Conservation (phyloP, 1,140 invertebrate species). For the Delia radicum region DNA sequence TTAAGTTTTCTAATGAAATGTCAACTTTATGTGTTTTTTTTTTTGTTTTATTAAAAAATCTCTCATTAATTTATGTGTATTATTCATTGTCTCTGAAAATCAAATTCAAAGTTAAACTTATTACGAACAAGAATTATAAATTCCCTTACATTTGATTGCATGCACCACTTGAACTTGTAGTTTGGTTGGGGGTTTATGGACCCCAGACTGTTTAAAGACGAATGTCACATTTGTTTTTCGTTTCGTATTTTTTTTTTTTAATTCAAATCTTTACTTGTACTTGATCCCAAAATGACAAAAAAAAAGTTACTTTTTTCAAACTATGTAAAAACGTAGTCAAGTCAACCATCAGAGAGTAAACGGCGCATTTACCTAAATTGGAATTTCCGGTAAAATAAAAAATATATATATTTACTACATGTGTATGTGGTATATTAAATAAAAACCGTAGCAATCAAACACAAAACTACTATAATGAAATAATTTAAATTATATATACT, state of each 20-base stretch:
- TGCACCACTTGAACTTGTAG: constrained; percentile 3
- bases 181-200: neutral
- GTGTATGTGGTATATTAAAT: neutral
- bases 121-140: neutral
- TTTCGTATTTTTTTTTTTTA: neutral
- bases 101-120: too few relatives aligned
- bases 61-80: neutral
- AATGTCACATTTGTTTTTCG: constrained; percentile 3
- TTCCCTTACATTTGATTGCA: neutral
- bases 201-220: neutral
- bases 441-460: constrained; percentile 18
- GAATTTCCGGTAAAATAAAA: constrained; percentile 52
- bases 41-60: neutral
- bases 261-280: neutral
- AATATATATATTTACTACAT: constrained; percentile 27
- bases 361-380: constrained; percentile 56
- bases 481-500: constrained; percentile 12
- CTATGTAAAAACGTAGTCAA: neutral
- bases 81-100: too few relatives aligned
- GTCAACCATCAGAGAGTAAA: constrained; percentile 34
- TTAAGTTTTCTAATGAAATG: too few relatives aligned
- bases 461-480: constrained; percentile 19
- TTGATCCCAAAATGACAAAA: constrained; percentile 3
- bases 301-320: neutral
- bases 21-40: neutral